Conservation (phyloP, 2,113 vertebrate species). For the Pedionomus torquatus region DNA sequence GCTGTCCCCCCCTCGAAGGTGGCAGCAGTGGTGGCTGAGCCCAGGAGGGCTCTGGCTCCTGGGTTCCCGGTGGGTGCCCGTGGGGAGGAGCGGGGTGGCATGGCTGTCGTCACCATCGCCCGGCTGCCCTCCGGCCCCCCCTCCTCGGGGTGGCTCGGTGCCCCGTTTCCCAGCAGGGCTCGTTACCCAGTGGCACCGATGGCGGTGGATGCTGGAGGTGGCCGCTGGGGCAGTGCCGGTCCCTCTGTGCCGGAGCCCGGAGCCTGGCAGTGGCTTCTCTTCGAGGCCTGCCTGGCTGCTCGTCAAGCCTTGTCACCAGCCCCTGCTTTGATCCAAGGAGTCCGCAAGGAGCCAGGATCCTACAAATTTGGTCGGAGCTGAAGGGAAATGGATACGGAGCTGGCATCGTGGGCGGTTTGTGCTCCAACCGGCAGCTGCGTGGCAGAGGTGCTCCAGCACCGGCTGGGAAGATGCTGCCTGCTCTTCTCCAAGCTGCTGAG, state of each 20-base stretch:
- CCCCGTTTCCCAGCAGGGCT: fast-evolving
- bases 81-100: background rate
- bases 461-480: background rate
- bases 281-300: background rate
- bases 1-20: background rate
- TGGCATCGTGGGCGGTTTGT: fast-evolving
- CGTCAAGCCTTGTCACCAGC: background rate
- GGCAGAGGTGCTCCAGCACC: background rate
- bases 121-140: background rate
- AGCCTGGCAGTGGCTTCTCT: background rate
- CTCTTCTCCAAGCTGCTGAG: background rate
- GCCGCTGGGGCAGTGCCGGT: background rate
- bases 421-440: background rate
- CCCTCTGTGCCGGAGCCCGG: background rate
- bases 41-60: fast-evolving
- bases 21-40: background rate
- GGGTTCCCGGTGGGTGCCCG: background rate
- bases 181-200: fast-evolving
- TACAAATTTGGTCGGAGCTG: background rate
- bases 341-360: background rate
- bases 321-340: background rate
- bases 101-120: background rate
- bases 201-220: background rate
- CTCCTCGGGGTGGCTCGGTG: fast-evolving
- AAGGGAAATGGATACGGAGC: background rate